phyloP scores from a whole-genome alignment of 2,113 vertebrate genomes.

The Jaculus jaculus region DNA sequence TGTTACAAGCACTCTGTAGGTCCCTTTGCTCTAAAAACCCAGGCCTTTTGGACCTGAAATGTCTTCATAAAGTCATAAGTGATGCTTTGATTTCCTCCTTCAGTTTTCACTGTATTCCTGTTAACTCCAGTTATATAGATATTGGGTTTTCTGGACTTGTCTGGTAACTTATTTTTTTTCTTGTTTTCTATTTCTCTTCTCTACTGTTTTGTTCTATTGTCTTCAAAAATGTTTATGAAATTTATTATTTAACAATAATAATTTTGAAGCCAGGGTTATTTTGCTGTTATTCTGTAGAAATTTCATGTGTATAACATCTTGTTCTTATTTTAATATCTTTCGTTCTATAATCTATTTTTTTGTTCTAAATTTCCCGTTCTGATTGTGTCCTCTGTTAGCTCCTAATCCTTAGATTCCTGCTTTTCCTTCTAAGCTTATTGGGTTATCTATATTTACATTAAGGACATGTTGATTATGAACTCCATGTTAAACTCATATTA shows the following conservation, averaged over 20 bases:
- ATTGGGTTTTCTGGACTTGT: background rate
- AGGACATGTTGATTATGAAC: background rate
- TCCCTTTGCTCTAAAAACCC: background rate
- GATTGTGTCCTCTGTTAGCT: background rate
- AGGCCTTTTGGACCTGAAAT: background rate
- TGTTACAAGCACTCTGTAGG: background rate
- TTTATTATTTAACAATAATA: background rate
- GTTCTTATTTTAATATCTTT: background rate
- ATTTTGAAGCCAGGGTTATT: background rate
- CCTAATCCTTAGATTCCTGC: background rate
- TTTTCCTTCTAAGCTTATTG: constrained; percentile 2
- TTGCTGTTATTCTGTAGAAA: background rate
- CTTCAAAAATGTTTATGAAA: background rate
- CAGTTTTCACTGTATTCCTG: background rate
- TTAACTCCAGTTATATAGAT: background rate
- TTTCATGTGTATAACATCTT: background rate
- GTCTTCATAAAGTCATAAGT: constrained; percentile 11
- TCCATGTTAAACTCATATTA: constrained; percentile 41
- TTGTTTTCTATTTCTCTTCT: background rate
- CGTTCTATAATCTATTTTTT: background rate
- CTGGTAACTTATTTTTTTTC: background rate
- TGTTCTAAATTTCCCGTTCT: constrained; percentile 7
- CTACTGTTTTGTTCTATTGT: background rate
- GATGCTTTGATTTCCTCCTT: background rate
- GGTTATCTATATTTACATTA: background rate